phyloP scores from a whole-genome alignment of 1,140 invertebrate species.

The Calephelis nemesis region DNA sequence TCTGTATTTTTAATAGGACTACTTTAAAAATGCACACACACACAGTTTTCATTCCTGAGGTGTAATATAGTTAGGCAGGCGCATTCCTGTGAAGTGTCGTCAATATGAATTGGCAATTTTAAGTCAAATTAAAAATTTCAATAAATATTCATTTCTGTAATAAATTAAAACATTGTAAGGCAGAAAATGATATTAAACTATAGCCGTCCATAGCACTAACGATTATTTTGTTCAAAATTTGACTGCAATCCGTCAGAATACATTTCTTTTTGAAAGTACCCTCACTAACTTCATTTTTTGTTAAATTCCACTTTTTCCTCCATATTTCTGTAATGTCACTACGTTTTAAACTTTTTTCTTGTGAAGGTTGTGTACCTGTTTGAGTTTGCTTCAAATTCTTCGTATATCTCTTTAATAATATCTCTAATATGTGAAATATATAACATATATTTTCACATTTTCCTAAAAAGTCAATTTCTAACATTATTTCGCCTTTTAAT shows the following conservation, averaged over 20 bases:
- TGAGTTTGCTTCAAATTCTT: slow-evolving; percentile 34
- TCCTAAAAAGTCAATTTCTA: slow-evolving; percentile 38
- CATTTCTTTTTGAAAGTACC: slow-evolving; percentile 36
- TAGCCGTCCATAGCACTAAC: slow-evolving; percentile 52
- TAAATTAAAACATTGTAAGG: slow-evolving; percentile 61
- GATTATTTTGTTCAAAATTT: slow-evolving; percentile 58
- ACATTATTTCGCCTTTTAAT: slow-evolving; percentile 22
- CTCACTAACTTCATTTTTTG: slow-evolving; percentile 31
- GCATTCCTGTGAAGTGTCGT: background rate
- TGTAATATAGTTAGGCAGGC: too few relatives aligned
- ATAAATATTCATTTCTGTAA: slow-evolving; percentile 31
- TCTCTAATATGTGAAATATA: slow-evolving; percentile 53
- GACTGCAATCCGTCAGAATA: slow-evolving; percentile 37
- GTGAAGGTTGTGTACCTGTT: slow-evolving; percentile 35
- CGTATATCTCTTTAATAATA: slow-evolving; percentile 45
- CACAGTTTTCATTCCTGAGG: too few relatives aligned
- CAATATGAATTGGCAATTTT: too few relatives aligned
- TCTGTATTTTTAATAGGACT: too few relatives aligned
- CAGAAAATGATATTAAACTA: slow-evolving; percentile 54
- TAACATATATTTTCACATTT: slow-evolving; percentile 51
- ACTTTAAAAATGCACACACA: too few relatives aligned
- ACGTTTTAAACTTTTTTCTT: slow-evolving; percentile 23
- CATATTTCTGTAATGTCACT: slow-evolving; percentile 45
- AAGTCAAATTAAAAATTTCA: background rate
- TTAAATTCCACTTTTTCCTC: slow-evolving; percentile 56